Evolutionary conservation across 2,797 vertebrate genomes (phyloP).

Genomic region (Sebastiscus albofasciatus): DNA sequence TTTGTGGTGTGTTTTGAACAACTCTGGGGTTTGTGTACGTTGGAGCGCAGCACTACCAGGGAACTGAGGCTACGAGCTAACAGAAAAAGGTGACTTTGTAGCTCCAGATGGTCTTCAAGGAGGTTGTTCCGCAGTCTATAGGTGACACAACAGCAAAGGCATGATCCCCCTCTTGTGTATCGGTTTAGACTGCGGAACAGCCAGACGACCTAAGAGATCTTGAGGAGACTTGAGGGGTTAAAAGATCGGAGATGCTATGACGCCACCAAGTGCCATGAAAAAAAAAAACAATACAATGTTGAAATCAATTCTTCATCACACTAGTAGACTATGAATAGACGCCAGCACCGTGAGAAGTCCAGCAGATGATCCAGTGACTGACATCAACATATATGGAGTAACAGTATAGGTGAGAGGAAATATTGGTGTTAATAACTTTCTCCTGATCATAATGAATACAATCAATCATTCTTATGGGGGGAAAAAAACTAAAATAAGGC

Average conservation of each 20-base stretch:
- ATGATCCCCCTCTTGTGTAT: not conserved
- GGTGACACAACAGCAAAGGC: not conserved
- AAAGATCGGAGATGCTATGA: not conserved
- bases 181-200: not conserved
- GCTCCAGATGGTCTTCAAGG: not conserved
- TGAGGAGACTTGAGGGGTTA: not conserved
- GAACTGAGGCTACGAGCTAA: not conserved
- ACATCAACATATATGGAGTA: not conserved
- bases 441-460: constrained; percentile 29
- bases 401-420: constrained; percentile 12
- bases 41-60: not conserved
- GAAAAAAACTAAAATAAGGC: constrained; percentile 13
- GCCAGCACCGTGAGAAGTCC: not conserved
- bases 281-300: not conserved
- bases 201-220: not conserved
- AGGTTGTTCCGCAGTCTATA: not conserved
- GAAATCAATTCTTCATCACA: not conserved
- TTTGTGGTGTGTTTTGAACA: not conserved
- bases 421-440: constrained; percentile 31
- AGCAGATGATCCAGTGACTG: not conserved
- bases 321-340: not conserved
- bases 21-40: not conserved
- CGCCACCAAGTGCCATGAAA: not conserved
- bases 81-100: not conserved
- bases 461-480: constrained; percentile 9